phyloP scores from a whole-genome alignment of 2,797 vertebrate genomes.

The Meriones psammophilus region DNA sequence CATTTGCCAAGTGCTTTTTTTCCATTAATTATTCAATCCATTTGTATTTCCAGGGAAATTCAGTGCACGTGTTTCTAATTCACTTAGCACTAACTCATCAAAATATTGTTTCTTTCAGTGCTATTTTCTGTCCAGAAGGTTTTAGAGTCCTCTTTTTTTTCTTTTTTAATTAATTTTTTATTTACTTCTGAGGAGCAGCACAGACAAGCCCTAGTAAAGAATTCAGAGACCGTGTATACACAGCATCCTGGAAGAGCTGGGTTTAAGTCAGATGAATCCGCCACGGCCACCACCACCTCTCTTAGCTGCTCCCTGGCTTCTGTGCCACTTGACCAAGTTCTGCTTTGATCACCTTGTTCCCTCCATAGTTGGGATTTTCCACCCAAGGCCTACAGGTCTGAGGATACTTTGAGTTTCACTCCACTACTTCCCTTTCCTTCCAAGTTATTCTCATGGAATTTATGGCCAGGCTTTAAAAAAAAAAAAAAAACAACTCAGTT shows the following conservation, averaged over 20 bases:
- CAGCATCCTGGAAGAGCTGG: neutral
- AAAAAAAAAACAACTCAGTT: neutral
- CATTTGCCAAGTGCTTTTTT: conserved; percentile 84
- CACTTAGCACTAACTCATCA: conserved; percentile 86
- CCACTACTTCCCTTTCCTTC: neutral
- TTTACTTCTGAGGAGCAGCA: conserved; percentile 78
- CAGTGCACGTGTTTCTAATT: conserved; percentile 85
- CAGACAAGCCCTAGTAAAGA: conserved; percentile 60
- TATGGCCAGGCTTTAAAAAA: neutral
- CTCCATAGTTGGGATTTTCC: neutral
- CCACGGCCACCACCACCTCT: neutral
- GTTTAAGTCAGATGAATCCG: neutral
- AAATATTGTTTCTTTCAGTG: conserved; percentile 83
- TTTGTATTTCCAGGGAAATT: conserved; percentile 86
- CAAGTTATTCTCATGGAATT: neutral
- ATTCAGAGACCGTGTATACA: conserved; percentile 15
- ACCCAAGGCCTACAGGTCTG: neutral
- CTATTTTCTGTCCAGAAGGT: conserved; percentile 79
- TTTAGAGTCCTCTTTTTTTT: conserved; percentile 56
- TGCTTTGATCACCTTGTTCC: neutral
- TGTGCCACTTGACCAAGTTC: neutral
- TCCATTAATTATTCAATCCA: conserved; percentile 86
- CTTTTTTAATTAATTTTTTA: conserved; percentile 40
- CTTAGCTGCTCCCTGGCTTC: neutral
- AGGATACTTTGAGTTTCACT: neutral